These are phyloP conservation scores for Gallinago stenura DNA, from an alignment of 2,797 vertebrate species.

Conservation along the genomic window DNA sequence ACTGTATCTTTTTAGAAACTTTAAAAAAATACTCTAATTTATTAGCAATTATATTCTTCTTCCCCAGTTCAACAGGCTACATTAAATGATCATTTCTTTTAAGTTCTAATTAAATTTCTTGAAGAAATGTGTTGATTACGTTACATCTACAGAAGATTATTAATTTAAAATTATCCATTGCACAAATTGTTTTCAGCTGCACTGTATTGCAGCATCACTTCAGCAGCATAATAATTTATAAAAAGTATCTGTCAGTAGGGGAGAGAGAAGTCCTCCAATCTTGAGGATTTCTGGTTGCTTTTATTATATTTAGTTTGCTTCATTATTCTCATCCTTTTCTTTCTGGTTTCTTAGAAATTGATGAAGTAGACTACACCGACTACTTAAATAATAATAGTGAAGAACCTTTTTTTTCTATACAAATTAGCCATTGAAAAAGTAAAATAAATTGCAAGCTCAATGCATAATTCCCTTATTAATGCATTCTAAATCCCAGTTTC, in stretches of 20 bases:
- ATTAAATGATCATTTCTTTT: background rate
- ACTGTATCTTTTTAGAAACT: background rate
- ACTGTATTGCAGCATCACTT: background rate
- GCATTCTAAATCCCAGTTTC: background rate
- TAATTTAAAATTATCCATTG: background rate
- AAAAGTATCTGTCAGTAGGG: background rate
- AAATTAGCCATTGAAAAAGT: background rate
- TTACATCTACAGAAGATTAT: background rate
- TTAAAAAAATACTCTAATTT: background rate
- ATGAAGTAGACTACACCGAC: background rate
- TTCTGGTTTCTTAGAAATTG: background rate
- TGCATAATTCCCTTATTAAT: conserved; percentile 17
- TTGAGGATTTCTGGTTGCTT: background rate
- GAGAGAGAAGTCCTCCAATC: background rate
- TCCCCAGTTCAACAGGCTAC: background rate
- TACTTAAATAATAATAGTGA: background rate
- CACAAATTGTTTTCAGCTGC: background rate
- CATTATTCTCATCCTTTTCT: background rate
- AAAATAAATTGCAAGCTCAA: background rate
- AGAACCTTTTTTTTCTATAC: background rate
- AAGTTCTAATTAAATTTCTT: background rate
- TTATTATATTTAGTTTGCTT: background rate
- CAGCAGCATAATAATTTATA: background rate
- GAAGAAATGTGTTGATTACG: background rate
- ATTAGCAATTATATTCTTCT: background rate